A percentile compares a stretch with the other conserved stretches of the same genome.
phyloP scores from a whole-genome alignment of 2,797 vertebrate genomes.

The Cheirogaleus major region DNA sequence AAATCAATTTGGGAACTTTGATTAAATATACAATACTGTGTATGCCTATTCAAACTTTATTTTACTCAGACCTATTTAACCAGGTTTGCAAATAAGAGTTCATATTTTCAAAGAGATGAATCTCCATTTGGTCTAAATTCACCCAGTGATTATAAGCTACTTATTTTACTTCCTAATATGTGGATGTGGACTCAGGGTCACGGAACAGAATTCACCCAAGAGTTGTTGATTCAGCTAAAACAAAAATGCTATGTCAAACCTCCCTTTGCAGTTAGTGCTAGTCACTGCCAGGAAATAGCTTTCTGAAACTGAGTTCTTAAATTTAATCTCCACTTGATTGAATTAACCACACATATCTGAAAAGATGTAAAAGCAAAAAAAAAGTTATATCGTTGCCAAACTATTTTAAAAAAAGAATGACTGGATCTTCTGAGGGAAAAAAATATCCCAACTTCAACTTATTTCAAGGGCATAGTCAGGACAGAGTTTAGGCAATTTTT shows the following conservation, averaged over 20 bases:
- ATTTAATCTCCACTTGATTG: constrained; percentile 76
- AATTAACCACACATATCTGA: constrained; percentile 64
- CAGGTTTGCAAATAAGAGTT: constrained; percentile 47
- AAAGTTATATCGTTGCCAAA: constrained; percentile 36
- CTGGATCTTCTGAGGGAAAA: constrained; percentile 15
- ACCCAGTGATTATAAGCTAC: constrained; percentile 26
- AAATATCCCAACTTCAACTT: constrained; percentile 59
- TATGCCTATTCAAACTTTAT: constrained; percentile 50
- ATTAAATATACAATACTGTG: constrained; percentile 12
- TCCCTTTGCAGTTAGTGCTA: constrained; percentile 51
- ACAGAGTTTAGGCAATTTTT: constrained; percentile 70
- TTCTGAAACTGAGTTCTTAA: constrained; percentile 56
- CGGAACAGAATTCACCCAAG: constrained; percentile 51
- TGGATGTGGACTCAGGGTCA: constrained; percentile 19
- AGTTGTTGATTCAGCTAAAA: constrained; percentile 76
- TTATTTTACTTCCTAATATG: constrained; percentile 60
- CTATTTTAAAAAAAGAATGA: neutral
- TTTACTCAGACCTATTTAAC: constrained; percentile 32
- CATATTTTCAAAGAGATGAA: constrained; percentile 39
- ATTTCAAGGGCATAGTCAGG: constrained; percentile 82
- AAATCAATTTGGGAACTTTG: constrained; percentile 53
- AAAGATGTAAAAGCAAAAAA: constrained; percentile 24
- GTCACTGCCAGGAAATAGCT: constrained; percentile 58
- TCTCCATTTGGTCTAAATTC: neutral
- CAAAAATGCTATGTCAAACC: constrained; percentile 55